Base-by-base conservation (phyloP, 2,113 vertebrate species). In the Coreoperca whiteheadi region DNA sequence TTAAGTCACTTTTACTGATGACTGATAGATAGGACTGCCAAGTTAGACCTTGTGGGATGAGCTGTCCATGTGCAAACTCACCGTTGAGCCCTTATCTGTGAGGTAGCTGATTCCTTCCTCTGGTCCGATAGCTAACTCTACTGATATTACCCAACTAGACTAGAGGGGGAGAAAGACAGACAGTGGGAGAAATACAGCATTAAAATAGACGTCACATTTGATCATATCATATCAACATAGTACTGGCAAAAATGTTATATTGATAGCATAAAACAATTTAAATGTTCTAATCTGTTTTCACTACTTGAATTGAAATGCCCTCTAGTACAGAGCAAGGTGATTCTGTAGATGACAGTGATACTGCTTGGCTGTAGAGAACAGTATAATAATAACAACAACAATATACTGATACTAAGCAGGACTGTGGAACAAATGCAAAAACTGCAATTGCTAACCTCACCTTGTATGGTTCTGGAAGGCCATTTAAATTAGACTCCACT, bases 91-190 rank as follows among this genome's bases (percentile, higher is more conserved):
- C 92, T 99, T 99, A 95, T 99, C 98, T 51, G 98, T 99, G 91
- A 99, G 97, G 95, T 99, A 99, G 94, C 98, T 99, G 96, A 99
- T 99, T 81, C 98, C 98, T 93, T 99, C 98, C 91, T 99, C 98
- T 0, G 98, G 98, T 83, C 98, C 98, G 0, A 99, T 99, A 3
- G 98, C 98, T 89, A 99, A 89, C 74, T 99, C 98, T 81, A 99
- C 98, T 2, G 98, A 97, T 92, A 99, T 99, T 88, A 99, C 96
- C 98, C 98, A 99, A 91, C 98, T 99, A 82, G 97, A 98, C 98
- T 99, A 8, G n/a, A 87, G 79, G 61, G 60, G n/a, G 18, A 86
- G 5, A 67, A 14, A 64, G 18, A 86, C 0, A 75, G 8, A 70
- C 43, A 70, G 34, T 2, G 9, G 12, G 12, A 23, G 28, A 46